These are phyloP conservation scores for Odontomachus brunneus DNA, from an alignment of 1,140 invertebrate genomes.

Conservation along the genomic window DNA sequence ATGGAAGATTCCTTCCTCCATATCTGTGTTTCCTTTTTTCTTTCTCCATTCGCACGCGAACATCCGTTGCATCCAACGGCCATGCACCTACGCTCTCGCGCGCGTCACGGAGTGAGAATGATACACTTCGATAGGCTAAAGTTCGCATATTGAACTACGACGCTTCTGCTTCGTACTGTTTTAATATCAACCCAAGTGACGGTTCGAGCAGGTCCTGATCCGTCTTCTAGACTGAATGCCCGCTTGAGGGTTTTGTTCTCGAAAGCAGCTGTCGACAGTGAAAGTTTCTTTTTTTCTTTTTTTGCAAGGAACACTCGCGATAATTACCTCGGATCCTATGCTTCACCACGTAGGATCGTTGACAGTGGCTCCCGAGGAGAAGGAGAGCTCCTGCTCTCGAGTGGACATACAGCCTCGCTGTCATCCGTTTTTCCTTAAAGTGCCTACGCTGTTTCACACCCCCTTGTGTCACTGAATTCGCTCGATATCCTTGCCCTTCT, in stretches of 20 bases:
- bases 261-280: slow-evolving; percentile 7
- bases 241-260: slow-evolving; percentile 30
- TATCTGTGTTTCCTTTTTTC: too few relatives aligned
- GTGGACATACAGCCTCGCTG: slow-evolving; percentile 22
- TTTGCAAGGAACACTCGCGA: background rate
- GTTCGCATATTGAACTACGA: background rate
- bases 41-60: too few relatives aligned
- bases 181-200: too few relatives aligned
- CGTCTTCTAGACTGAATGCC: slow-evolving; percentile 40
- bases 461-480: slow-evolving; percentile 66
- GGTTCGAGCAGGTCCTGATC: slow-evolving; percentile 22
- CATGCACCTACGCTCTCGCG: too few relatives aligned
- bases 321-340: background rate
- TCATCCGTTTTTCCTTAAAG: slow-evolving; percentile 81
- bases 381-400: slow-evolving; percentile 9
- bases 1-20: too few relatives aligned
- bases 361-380: background rate
- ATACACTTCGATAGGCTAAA: too few relatives aligned
- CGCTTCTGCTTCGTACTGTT: background rate
- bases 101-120: too few relatives aligned
- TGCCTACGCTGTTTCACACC: slow-evolving; percentile 82
- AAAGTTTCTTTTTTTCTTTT: too few relatives aligned
- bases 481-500: slow-evolving; percentile 12
- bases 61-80: too few relatives aligned
- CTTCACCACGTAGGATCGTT: too few relatives aligned